phyloP scores from a whole-genome alignment of 2,797 vertebrate genomes.

The Mormyrops boulengeri region DNA sequence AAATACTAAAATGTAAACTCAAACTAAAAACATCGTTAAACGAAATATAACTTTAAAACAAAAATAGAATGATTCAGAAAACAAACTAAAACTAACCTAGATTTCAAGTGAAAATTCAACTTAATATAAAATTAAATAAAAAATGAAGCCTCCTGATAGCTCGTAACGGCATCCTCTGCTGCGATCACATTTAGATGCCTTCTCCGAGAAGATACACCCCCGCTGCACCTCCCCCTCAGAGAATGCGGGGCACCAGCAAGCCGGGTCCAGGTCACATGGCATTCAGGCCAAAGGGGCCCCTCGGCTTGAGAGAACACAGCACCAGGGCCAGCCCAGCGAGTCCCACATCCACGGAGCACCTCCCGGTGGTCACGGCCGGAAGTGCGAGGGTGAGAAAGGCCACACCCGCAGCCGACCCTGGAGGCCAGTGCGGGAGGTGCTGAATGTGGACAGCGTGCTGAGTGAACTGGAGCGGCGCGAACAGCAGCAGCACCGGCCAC shows the following conservation, averaged over 20 bases:
- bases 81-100: background rate
- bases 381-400: conserved; percentile 61
- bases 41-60: background rate
- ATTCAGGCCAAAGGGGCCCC: conserved; percentile 60
- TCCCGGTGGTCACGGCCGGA: conserved; percentile 40
- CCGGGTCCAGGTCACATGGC: conserved; percentile 53
- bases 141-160: background rate
- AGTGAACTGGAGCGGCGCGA: conserved; percentile 75
- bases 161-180: background rate
- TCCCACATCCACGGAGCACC: conserved; percentile 41
- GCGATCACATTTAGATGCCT: conserved; percentile 4
- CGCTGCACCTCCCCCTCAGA: conserved; percentile 57
- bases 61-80: background rate
- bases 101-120: background rate
- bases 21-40: background rate
- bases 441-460: conserved; percentile 92
- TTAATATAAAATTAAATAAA: background rate
- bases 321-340: conserved; percentile 56
- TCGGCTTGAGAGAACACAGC: conserved; percentile 53
- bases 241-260: conserved; percentile 55
- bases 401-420: conserved; percentile 72
- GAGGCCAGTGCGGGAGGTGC: conserved; percentile 83
- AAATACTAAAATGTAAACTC: background rate
- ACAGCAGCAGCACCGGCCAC: conserved; percentile 43
- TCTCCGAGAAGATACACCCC: conserved; percentile 49